Conservation (phyloP, 2,888 invertebrate species). For the Erebia aethiops region DNA sequence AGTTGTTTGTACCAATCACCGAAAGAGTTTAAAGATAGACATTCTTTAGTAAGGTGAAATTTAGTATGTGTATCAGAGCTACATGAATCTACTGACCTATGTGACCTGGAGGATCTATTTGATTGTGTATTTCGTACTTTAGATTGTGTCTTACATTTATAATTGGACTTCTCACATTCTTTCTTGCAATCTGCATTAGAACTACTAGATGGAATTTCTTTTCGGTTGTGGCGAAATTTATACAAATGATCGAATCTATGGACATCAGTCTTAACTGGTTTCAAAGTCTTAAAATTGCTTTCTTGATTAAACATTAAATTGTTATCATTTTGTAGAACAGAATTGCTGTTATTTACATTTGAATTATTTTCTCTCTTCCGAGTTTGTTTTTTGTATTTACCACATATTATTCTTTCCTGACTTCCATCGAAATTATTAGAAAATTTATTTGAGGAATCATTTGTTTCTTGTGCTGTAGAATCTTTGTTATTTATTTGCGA, state of each 20-base stretch:
- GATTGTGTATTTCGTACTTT: constrained; percentile 1
- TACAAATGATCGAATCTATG: neutral
- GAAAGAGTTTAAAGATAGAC: constrained; percentile 27
- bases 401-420: neutral
- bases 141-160: neutral
- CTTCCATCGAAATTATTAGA: neutral
- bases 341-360: neutral
- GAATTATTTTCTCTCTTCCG: neutral
- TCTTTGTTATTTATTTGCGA: neutral
- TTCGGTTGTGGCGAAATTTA: neutral
- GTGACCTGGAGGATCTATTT: neutral
- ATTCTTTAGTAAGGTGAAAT: constrained; percentile 4
- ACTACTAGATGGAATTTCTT: neutral
- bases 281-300: neutral
- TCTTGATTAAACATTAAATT: neutral
- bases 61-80: neutral
- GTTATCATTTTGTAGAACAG: neutral
- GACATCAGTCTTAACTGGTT: neutral
- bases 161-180: neutral
- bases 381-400: neutral
- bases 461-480: constrained; percentile 3
- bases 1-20: constrained; percentile 63
- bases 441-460: neutral
- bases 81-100: neutral
- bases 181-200: constrained; percentile 1